phyloP scores from a whole-genome alignment of 1,140 invertebrate species.

The Harlomillsia oculata region DNA sequence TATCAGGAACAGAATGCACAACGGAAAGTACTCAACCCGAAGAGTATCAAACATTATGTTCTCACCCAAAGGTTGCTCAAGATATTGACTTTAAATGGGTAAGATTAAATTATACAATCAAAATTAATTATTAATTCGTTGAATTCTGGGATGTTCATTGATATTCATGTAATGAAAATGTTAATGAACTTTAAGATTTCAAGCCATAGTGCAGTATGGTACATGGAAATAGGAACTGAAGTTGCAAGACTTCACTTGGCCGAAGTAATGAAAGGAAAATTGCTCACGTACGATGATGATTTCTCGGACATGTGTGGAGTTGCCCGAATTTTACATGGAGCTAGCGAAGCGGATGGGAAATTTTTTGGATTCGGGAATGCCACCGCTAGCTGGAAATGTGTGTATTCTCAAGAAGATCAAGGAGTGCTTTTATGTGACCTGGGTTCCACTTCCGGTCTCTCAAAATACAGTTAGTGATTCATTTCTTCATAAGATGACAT shows the following conservation, averaged over 20 bases:
- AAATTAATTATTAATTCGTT: too few species aligned
- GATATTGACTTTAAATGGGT: too few species aligned
- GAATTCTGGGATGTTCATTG: too few species aligned
- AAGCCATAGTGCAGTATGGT: too few species aligned
- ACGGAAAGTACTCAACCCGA: too few species aligned
- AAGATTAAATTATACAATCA: too few species aligned
- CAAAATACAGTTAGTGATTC: slow-evolving; percentile 1
- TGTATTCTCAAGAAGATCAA: background rate
- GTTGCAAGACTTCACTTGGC: slow-evolving; percentile 3
- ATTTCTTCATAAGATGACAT: too few species aligned
- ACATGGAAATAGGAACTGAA: slow-evolving; percentile 1
- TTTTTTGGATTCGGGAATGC: background rate
- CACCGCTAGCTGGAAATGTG: background rate
- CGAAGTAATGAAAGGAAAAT: slow-evolving; percentile 3
- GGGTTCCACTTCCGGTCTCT: background rate
- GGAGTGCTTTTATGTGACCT: background rate
- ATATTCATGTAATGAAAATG: too few species aligned
- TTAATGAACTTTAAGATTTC: too few species aligned
- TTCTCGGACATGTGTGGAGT: slow-evolving; percentile 1
- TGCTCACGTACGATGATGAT: slow-evolving; percentile 1
- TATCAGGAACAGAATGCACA: too few species aligned
- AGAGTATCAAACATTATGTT: too few species aligned
- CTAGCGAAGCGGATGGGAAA: background rate
- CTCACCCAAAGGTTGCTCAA: too few species aligned
- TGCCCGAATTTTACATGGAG: background rate